Base-by-base conservation (phyloP, 1,140 invertebrate species). In the Euwallacea similis region DNA sequence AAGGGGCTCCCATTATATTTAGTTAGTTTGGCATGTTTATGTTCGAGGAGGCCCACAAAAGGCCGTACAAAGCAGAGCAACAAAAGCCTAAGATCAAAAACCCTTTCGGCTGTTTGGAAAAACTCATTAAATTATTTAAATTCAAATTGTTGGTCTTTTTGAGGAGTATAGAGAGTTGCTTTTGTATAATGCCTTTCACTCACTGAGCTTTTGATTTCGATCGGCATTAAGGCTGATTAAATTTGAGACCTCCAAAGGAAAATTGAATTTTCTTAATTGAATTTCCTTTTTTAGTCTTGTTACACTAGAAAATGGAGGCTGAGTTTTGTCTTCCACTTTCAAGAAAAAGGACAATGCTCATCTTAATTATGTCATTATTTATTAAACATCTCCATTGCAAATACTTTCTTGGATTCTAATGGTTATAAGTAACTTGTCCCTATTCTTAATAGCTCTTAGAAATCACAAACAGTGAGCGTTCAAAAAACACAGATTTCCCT, bases 111-210 rank as follows among this genome's bases (percentile, higher is more conserved):
- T 62, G 43, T 73, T 60, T 70, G 64, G 65, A 71, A 74, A 71
- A 70, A 62, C 73, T 74, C 69, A 71, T 74, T 74, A 74, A 74
- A 74, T 74, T 74, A 74, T 74, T 74, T 59, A 74, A 74, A 74
- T 74, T 71, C 43, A 55, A 66, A 61, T 60, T 60, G 66, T 62
- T 69, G 58, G 58, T n/a, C 66, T 62, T 69, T 69, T 69, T 43
- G 55, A 33, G 15, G 33, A 54, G 44, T 50, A 46, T 46, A 63
- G 33, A 47, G 11, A 9, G 43, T 13, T 42, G 21, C 42, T 43
- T 33, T 33, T 33, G 21, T 33, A 33, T 33, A 33, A 33, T 33
- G 21, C 21, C 21, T 33, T 33, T 61, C 10, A 41, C 9, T 15
- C 42, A 43, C n/a, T 43, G 33, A 33, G 61, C 55, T 41, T 21